Evolutionary conservation across 2,113 vertebrate species (phyloP), one percentile per base, ranked within the genome.

Genomic region (Hyperopisus bebe): DNA sequence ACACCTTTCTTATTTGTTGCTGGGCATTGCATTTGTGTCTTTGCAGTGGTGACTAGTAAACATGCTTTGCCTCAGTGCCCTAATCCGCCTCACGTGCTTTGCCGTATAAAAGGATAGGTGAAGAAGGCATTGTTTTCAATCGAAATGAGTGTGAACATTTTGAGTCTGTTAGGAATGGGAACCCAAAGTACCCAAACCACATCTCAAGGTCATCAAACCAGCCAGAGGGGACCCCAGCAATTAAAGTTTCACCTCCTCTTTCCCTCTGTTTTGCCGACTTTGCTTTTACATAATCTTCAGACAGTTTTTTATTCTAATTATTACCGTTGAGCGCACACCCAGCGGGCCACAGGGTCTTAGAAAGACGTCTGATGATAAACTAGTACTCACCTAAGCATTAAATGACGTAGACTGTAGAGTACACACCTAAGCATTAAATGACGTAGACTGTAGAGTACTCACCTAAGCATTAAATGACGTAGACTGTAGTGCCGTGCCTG

Each of bases 171-270:
- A n/a, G 3, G 21, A 88, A 48, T 35, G 27, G 46, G 35, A 48
- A 74, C 66, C n/a, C 31, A 17, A 35, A 35, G 27, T n/a, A 27
- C 35, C 55, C 11, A 5, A 66, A 42, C 87, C 42, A n/a, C 53
- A 74, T 77, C 53, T 88, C 87, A 88, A 88, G 66, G 66, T 50
- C 88, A 89, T 31, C 21, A 27, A 53, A 31, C 19, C 53, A 88
- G 85, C 85, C 85, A 62, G 53, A 42, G 19, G 42, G 46, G 21
- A 50, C 48, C 48, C 15, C 13, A 17, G 88, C 13, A 77, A 48
- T 88, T 74, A 70, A 88, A 46, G n/a, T 88, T 39, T 46, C 88
- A 48, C 42, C 5, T 47, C 13, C 19, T 88, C n/a, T 77, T 50
- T 80, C 19, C 88, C 13, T n/a, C 48, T 50, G 27, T 21, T 80